These are phyloP conservation scores for Micromussa lordhowensis DNA, from an alignment of 92 coral and sea anemone genomes.

Conservation along the genomic window DNA sequence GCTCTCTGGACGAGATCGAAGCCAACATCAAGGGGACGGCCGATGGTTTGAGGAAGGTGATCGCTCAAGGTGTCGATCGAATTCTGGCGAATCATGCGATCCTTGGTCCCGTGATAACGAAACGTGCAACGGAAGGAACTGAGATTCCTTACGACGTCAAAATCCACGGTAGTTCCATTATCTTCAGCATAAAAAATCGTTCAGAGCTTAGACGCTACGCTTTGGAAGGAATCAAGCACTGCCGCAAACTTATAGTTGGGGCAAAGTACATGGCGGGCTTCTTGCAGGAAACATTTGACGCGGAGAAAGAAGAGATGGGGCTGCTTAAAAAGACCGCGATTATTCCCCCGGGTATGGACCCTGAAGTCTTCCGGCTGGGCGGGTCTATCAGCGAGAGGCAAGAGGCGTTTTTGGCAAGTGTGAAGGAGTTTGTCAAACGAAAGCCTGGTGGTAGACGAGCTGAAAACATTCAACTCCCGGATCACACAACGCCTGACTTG, in stretches of 20 bases:
- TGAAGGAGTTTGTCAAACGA: constrained; percentile 64
- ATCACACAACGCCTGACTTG: constrained; percentile 52
- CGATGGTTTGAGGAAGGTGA: constrained; percentile 78
- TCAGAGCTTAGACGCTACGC: constrained; percentile 79
- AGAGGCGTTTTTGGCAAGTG: constrained; percentile 75
- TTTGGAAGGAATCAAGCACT: constrained; percentile 76
- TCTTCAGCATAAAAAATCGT: constrained; percentile 80
- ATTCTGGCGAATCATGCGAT: constrained; percentile 87
- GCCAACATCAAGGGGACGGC: constrained; percentile 80
- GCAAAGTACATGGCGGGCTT: constrained; percentile 70
- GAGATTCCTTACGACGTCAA: constrained; percentile 78
- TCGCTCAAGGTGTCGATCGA: constrained; percentile 86
- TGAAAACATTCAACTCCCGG: constrained; percentile 59
- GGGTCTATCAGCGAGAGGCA: constrained; percentile 73
- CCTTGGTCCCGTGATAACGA: constrained; percentile 84
- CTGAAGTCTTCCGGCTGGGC: constrained; percentile 77
- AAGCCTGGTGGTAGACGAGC: constrained; percentile 82
- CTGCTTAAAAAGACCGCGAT: constrained; percentile 70
- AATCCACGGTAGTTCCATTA: constrained; percentile 87
- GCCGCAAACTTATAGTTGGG: constrained; percentile 82
- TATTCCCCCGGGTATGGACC: constrained; percentile 90
- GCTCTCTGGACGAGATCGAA: constrained; percentile 88
- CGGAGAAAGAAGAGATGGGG: constrained; percentile 70
- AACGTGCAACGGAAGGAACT: constrained; percentile 77
- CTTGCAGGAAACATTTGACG: constrained; percentile 63